These are phyloP conservation scores for Hirtodrosophila alboralis DNA, from an alignment of 2,888 invertebrate species.

Conservation along the genomic window DNA sequence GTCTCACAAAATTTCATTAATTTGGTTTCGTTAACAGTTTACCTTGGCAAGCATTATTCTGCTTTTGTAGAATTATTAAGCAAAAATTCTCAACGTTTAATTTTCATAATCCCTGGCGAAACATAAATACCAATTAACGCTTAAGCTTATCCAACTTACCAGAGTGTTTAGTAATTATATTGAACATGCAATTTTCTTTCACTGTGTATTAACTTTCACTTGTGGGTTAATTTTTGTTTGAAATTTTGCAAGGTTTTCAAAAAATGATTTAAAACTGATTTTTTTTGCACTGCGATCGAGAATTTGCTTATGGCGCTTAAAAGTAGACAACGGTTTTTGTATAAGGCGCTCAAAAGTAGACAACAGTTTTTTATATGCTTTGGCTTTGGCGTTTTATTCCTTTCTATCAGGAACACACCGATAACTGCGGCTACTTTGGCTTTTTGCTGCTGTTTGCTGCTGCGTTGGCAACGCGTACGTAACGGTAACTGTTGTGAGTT, in stretches of 20 bases:
- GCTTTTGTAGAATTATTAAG: too few species aligned
- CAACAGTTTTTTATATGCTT: conserved; percentile 24
- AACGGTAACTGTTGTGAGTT: conserved; percentile 69
- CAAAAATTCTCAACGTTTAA: conserved; percentile 20
- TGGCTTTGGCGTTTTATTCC: conserved; percentile 17
- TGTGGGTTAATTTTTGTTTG: conserved; percentile 20
- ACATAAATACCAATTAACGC: conserved; percentile 35
- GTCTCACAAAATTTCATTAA: too few species aligned
- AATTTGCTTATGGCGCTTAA: conserved; percentile 48
- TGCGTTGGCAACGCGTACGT: conserved; percentile 62
- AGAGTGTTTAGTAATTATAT: conserved; percentile 15
- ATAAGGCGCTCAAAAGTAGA: conserved; percentile 49
- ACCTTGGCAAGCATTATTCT: too few species aligned
- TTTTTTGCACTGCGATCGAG: conserved; percentile 23
- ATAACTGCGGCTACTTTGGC: not conserved
- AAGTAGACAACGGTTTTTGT: conserved; percentile 34
- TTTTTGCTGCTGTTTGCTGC: conserved; percentile 30
- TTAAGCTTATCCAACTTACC: conserved; percentile 43
- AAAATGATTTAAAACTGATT: conserved; percentile 19
- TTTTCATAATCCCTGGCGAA: conserved; percentile 23
- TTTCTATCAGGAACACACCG: conserved; percentile 12
- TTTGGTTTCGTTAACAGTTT: too few species aligned
- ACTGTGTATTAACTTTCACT: conserved; percentile 26
- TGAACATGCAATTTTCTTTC: conserved; percentile 15
- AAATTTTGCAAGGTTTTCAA: conserved; percentile 1